These are phyloP conservation scores for Aleiodes leptofemur DNA, from an alignment of 2,888 invertebrate genomes.

Conservation along the genomic window DNA sequence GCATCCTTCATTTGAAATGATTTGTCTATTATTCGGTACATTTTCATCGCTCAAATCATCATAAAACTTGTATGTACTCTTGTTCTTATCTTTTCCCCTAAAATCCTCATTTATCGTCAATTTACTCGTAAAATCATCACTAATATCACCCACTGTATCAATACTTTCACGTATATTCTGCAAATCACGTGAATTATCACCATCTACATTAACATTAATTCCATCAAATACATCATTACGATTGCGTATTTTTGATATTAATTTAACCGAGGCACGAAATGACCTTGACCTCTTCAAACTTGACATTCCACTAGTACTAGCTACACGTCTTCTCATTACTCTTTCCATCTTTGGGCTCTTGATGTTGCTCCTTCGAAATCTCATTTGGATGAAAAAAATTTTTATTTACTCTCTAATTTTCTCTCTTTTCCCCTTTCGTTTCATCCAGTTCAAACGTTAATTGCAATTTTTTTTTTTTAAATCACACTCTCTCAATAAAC, in stretches of 20 bases:
- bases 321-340: slow-evolving; percentile 58
- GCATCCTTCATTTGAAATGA: slow-evolving; percentile 51
- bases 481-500: no score
- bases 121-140: slow-evolving; percentile 26
- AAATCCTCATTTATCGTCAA: slow-evolving; percentile 1
- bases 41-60: slow-evolving; percentile 14
- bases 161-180: slow-evolving; percentile 19
- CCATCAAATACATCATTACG: slow-evolving; percentile 27
- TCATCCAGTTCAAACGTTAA: background rate
- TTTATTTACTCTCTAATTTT: background rate
- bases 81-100: background rate
- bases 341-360: slow-evolving; percentile 70
- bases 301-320: slow-evolving; percentile 57
- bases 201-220: slow-evolving; percentile 26
- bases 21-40: slow-evolving; percentile 40
- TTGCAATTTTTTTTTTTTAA: background rate
- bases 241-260: slow-evolving; percentile 69
- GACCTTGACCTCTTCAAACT: slow-evolving; percentile 70
- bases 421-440: background rate
- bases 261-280: slow-evolving; percentile 69
- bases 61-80: slow-evolving; percentile 25
- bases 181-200: slow-evolving; percentile 15
- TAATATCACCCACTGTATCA: slow-evolving; percentile 20
- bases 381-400: slow-evolving; percentile 61
- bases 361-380: slow-evolving; percentile 63